Base-by-base conservation (phyloP, 1,140 invertebrate species). In the Pteromalus puparum region DNA sequence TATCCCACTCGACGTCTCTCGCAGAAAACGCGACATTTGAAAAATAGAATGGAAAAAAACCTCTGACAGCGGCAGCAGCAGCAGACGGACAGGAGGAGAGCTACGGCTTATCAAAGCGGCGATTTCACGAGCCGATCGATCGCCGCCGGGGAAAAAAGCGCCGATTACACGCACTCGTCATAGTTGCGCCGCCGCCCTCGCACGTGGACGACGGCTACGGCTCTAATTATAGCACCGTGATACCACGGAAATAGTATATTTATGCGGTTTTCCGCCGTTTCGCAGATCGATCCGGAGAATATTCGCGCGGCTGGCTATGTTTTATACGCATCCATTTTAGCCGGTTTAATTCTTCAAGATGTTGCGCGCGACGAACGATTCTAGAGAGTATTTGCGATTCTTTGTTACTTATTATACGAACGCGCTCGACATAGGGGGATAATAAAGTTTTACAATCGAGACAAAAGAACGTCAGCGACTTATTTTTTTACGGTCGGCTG, bases 91-190 rank as follows among this genome's bases (percentile, higher is more conserved):
- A 34, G 12, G 34, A 73, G 24, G 28, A 34, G 24, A 28, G 9
- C 21, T 21, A 15, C 72, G 18, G 72, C 72, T 73, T 42, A 74
- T 74, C 72, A 42, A 42, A 74, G 72, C 30, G 72, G 15, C 72
- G 72, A 74, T 74, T 74, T 74, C 34, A 74, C 34, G 72, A 70
- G 67, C 24, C 67, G 26, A 74, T 42, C 72, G 72, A 42, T n/a
- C 34, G 30, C 15, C 28, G 12, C 72, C 13, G 26, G 13, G 28
- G 30, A 42, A 18, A 18, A 42, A 34, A 74, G 10, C 38, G 72
- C 26, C 72, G 72, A n/a, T 74, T 70, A 28, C 67, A 30, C 6
- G 53, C 15, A 70, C 26, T 70, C 67, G 28, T 28, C 65, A 67
- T 73, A 28, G 70, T n/a, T 13, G 72, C 68, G 68, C 26, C 26